Percentiles rank a stretch among this genome's conserved stretches.
These are phyloP conservation scores for Rafetus swinhoei DNA, from an alignment of 2,113 vertebrate genomes.

Conservation along the genomic window DNA sequence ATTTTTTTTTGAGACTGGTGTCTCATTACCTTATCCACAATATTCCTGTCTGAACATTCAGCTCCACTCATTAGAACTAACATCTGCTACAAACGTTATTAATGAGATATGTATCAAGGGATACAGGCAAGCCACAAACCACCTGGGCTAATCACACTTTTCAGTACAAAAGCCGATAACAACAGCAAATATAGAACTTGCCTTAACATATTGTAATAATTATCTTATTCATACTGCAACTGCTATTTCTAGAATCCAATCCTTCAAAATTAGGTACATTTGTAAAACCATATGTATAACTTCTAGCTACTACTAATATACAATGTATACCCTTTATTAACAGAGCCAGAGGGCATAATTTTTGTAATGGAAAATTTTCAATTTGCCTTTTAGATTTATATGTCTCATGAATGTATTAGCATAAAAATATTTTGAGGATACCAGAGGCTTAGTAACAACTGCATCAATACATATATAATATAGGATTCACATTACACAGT, in stretches of 20 bases:
- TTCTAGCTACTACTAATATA: neutral
- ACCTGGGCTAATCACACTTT: constrained; percentile 66
- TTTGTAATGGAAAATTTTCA: neutral
- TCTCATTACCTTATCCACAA: constrained; percentile 61
- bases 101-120: constrained; percentile 71
- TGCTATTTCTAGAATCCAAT: neutral
- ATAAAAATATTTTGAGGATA: constrained; percentile 45
- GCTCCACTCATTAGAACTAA: constrained; percentile 75
- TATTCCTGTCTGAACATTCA: constrained; percentile 69
- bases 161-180: constrained; percentile 51
- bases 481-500: neutral
- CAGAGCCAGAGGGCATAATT: constrained; percentile 31
- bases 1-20: constrained; percentile 19
- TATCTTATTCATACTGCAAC: constrained; percentile 17
- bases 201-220: constrained; percentile 32
- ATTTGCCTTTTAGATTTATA: constrained; percentile 31
- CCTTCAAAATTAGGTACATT: neutral
- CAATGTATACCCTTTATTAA: neutral
- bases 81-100: constrained; percentile 76
- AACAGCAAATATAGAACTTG: constrained; percentile 36
- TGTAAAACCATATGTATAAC: neutral
- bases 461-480: neutral
- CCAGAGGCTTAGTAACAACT: constrained; percentile 37
- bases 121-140: constrained; percentile 67
- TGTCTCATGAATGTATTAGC: constrained; percentile 44